A percentile compares a stretch with the other conserved stretches of the same genome.
Conservation (phyloP, 2,888 invertebrate genomes). For the Rosalia funebris region DNA sequence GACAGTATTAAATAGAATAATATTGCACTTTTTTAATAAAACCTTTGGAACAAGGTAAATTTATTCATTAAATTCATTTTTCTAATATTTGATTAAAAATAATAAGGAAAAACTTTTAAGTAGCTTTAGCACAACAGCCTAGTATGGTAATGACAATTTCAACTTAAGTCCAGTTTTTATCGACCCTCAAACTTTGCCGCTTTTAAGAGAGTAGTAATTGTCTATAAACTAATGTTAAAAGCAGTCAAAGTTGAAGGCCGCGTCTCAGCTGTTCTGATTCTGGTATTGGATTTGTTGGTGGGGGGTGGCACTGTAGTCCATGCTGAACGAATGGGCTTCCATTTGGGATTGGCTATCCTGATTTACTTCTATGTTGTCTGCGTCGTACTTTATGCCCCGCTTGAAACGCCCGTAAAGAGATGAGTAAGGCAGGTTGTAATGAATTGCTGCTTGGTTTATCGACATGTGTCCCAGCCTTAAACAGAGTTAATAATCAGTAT, state of each 20-base stretch:
- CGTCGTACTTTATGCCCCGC: constrained; percentile 80
- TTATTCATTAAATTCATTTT: constrained; percentile 35
- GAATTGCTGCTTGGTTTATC: constrained; percentile 92
- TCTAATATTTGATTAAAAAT: constrained; percentile 40
- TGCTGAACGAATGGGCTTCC: constrained; percentile 55
- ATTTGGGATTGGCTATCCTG: constrained; percentile 60
- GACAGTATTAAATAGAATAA: constrained; percentile 35
- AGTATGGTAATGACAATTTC: constrained; percentile 42
- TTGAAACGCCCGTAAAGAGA: constrained; percentile 90
- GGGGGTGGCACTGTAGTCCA: constrained; percentile 60
- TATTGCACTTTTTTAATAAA: constrained; percentile 41
- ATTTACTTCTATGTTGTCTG: constrained; percentile 63
- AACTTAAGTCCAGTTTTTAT: constrained; percentile 8
- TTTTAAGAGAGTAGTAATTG: constrained; percentile 6
- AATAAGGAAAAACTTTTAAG: constrained; percentile 37
- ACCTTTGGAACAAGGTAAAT: constrained; percentile 35
- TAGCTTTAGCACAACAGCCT: constrained; percentile 50
- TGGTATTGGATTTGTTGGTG: constrained; percentile 61
- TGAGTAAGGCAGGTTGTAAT: constrained; percentile 90
- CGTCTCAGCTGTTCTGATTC: constrained; percentile 62
- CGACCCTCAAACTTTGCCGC: constrained; percentile 41
- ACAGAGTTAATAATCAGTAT: too few relatives aligned
- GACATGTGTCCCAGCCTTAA: constrained; percentile 89
- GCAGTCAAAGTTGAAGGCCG: constrained; percentile 55
- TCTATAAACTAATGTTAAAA: constrained; percentile 41